Conservation (phyloP, 2,888 invertebrate genomes). For the Pyrrhia umbra region DNA sequence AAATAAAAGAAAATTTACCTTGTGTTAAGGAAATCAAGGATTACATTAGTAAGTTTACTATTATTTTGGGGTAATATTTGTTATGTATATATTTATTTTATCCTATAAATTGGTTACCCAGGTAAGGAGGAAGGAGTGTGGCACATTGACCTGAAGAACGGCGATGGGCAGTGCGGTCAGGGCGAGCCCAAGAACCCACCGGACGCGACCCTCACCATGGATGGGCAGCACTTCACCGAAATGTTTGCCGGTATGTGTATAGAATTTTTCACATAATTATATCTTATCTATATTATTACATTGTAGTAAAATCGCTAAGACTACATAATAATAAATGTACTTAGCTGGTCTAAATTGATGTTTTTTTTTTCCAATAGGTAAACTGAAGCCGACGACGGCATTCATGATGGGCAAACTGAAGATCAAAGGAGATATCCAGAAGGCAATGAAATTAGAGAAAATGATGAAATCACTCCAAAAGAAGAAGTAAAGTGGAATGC, state of each 20-base stretch:
- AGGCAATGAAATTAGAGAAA: conserved; percentile 98
- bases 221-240: conserved; percentile 93
- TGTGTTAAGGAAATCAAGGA: too few relatives aligned
- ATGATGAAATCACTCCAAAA: conserved; percentile 95
- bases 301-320: too few relatives aligned
- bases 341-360: neutral
- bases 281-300: too few relatives aligned
- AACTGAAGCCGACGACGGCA: conserved; percentile 97
- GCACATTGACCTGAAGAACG: conserved; percentile 97
- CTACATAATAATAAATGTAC: too few relatives aligned
- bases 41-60: too few relatives aligned
- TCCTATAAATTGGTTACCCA: conserved; percentile 62
- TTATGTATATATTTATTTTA: neutral
- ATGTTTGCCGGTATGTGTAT: conserved; percentile 92
- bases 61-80: too few relatives aligned
- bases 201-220: conserved; percentile 96
- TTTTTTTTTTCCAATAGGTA: conserved; percentile 86
- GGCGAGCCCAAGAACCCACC: conserved; percentile 93
- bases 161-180: conserved; percentile 94
- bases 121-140: conserved; percentile 93
- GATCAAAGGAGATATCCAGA: conserved; percentile 97
- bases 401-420: conserved; percentile 99
- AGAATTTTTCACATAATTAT: neutral
- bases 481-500: conserved; percentile 78
- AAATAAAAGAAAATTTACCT: too few relatives aligned